These are phyloP conservation scores for Heliconius himera DNA, from an alignment of 1,140 invertebrate species.

Conservation along the genomic window DNA sequence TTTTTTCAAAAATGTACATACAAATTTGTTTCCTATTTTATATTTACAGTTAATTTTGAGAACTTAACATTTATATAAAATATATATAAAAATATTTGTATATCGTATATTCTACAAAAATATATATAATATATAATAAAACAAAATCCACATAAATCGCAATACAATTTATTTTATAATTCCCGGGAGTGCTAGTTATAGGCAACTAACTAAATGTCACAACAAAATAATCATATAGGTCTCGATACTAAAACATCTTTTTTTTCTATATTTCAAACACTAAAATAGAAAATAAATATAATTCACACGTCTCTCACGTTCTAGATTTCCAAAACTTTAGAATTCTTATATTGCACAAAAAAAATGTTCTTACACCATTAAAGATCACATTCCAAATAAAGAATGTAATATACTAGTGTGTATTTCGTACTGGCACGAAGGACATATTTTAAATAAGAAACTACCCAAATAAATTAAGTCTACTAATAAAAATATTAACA, in stretches of 20 bases:
- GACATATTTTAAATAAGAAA: not conserved
- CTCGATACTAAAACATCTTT: conserved; percentile 19
- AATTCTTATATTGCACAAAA: not conserved
- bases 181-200: conserved; percentile 22
- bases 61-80: too few relatives aligned
- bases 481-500: conserved; percentile 12
- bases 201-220: conserved; percentile 31
- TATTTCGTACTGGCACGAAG: not conserved
- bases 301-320: conserved; percentile 19
- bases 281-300: conserved; percentile 21
- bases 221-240: conserved; percentile 18
- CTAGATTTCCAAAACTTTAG: not conserved
- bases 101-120: too few relatives aligned
- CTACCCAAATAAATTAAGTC: not conserved
- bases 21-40: too few relatives aligned
- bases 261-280: conserved; percentile 26
- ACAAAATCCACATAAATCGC: conserved; percentile 31
- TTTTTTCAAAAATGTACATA: too few relatives aligned
- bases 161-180: conserved; percentile 42
- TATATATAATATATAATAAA: too few relatives aligned
- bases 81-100: too few relatives aligned
- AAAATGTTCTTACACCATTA: conserved; percentile 5
- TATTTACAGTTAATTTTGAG: too few relatives aligned
- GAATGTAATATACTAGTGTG: conserved; percentile 20
- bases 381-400: conserved; percentile 23